Conservation (phyloP, 2,797 vertebrate species). For the Micromesistius poutassou region DNA sequence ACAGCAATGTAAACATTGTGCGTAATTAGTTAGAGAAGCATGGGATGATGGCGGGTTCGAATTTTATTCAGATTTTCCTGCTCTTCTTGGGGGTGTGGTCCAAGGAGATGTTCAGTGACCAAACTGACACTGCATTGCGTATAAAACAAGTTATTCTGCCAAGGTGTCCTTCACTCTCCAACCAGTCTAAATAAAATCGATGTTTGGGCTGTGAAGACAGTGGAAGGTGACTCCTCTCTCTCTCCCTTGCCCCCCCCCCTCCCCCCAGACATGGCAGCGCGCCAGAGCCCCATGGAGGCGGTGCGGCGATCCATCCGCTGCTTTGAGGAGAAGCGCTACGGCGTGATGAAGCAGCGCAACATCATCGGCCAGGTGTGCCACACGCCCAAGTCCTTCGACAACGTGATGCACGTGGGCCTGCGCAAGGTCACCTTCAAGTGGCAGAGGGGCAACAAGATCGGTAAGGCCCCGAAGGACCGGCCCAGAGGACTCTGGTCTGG, state of each 20-base stretch:
- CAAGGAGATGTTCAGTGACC: background rate
- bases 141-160: background rate
- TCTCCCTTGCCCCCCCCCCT: background rate
- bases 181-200: background rate
- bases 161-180: background rate
- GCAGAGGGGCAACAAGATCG: conserved; percentile 99
- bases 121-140: background rate
- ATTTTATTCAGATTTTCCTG: background rate
- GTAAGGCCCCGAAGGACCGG: conserved; percentile 65
- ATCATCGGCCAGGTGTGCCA: conserved; percentile 98
- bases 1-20: background rate
- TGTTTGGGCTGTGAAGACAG: background rate
- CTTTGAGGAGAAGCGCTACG: conserved; percentile 90
- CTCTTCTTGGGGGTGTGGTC: too few relatives aligned
- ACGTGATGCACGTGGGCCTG: conserved; percentile 96
- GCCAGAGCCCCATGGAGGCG: conserved; percentile 88
- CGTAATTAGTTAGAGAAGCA: background rate
- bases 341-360: conserved; percentile 90
- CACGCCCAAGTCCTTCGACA: conserved; percentile 95
- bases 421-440: conserved; percentile 99
- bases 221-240: background rate
- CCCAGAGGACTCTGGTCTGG: background rate
- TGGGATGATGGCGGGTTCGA: background rate
- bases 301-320: conserved; percentile 86
- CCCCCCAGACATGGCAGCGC: conserved; percentile 78